These are phyloP conservation scores for Odontothrips loti DNA, from an alignment of 2,888 invertebrate species.

Conservation along the genomic window DNA sequence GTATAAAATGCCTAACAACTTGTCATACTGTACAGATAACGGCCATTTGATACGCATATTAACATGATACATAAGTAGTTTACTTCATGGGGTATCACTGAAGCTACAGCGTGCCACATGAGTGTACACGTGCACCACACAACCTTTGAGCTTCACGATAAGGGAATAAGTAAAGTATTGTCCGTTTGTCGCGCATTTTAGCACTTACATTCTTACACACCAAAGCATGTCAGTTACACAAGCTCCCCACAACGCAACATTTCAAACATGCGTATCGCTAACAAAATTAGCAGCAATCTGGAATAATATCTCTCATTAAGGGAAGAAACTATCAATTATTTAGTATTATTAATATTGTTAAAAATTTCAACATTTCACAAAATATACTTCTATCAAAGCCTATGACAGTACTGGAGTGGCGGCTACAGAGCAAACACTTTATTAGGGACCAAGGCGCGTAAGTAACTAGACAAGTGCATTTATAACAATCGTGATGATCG, in stretches of 20 bases:
- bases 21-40: background rate
- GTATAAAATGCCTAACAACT: background rate
- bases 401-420: background rate
- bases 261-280: too few relatives aligned
- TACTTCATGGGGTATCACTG: too few relatives aligned
- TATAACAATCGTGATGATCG: too few relatives aligned
- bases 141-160: constrained; percentile 7
- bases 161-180: background rate
- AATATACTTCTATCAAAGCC: constrained; percentile 15
- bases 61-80: background rate
- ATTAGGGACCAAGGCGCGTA: too few relatives aligned
- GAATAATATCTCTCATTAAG: too few relatives aligned
- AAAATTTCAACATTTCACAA: constrained; percentile 17
- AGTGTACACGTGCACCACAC: background rate
- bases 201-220: background rate
- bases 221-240: background rate
- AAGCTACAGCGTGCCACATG: background rate
- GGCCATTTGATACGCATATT: background rate
- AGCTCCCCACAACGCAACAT: too few relatives aligned
- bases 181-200: background rate
- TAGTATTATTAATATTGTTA: background rate
- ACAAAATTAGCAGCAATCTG: too few relatives aligned
- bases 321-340: too few relatives aligned
- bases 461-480: too few relatives aligned
- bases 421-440: background rate